phyloP scores from a whole-genome alignment of 2,888 invertebrate genomes.

The Caenorhabditis sp. region DNA sequence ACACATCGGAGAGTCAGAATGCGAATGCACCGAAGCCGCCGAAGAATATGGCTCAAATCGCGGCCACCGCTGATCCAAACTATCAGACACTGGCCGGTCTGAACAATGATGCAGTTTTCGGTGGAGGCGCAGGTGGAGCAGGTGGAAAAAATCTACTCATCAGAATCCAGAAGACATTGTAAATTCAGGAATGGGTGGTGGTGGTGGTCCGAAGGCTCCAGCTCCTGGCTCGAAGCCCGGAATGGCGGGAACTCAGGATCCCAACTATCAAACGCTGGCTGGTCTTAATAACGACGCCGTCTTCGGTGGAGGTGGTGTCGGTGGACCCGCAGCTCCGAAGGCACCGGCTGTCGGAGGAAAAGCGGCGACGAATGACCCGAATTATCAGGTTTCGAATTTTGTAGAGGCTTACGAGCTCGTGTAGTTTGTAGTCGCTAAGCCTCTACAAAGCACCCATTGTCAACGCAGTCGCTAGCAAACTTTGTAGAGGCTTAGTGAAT shows the following conservation, averaged over 20 bases:
- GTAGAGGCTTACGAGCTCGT: too few species aligned
- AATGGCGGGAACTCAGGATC: conserved; percentile 46
- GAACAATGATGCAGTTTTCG: conserved; percentile 45
- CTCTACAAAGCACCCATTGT: neutral
- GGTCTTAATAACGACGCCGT: conserved; percentile 36
- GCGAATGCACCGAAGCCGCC: conserved; percentile 32
- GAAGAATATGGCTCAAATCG: conserved; percentile 38
- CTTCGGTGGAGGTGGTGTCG: conserved; percentile 24
- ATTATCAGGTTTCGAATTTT: conserved; percentile 26
- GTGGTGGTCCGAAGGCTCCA: conserved; percentile 27
- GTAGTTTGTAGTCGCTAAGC: neutral
- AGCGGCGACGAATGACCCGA: conserved; percentile 37
- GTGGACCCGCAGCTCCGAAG: conserved; percentile 16
- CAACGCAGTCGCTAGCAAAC: too few species aligned
- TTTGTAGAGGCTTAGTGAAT: neutral
- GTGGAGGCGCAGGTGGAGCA: conserved; percentile 7
- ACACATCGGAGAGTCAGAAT: neutral
- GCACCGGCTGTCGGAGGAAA: conserved; percentile 38
- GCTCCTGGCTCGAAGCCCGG: conserved; percentile 29
- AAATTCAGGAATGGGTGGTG: conserved; percentile 6
- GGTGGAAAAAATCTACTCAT: neutral
- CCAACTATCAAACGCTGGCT: conserved; percentile 45
- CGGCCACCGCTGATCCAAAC: conserved; percentile 40
- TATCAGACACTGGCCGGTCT: conserved; percentile 49
- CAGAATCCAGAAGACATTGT: neutral